Evolutionary conservation across 2,888 invertebrate species (phyloP).

Genomic region (Macrophya annulata): DNA sequence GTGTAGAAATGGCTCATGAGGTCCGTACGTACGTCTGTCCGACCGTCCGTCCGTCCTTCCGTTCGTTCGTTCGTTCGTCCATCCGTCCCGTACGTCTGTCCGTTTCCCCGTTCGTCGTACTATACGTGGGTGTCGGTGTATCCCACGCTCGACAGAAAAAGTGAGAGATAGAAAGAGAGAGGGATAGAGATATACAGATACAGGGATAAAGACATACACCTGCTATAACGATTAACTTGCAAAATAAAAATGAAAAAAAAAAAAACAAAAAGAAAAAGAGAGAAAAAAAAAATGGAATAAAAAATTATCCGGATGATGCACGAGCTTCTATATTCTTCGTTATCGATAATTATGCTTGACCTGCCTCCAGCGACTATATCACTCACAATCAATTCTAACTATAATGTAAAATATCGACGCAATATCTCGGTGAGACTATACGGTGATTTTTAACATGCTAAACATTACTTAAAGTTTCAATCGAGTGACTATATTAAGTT

Average conservation of each 20-base stretch:
- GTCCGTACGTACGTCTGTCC: slow-evolving; percentile 33
- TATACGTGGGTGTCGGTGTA: slow-evolving; percentile 68
- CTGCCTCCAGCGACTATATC: background rate
- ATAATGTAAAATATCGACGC: background rate
- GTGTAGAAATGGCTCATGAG: slow-evolving; percentile 42
- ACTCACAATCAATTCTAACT: background rate
- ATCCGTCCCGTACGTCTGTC: background rate
- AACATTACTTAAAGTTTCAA: background rate
- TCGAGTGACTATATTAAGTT: background rate
- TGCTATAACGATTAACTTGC: slow-evolving; percentile 73
- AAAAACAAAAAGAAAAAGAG: no score
- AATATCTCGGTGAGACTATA: background rate
- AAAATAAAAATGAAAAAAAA: slow-evolving; percentile 62
- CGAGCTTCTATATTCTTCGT: slow-evolving; percentile 22
- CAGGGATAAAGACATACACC: slow-evolving; percentile 63
- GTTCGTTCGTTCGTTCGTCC: background rate
- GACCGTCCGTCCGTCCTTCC: slow-evolving; percentile 13
- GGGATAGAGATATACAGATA: slow-evolving; percentile 64
- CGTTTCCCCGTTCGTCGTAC: background rate
- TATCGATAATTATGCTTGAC: slow-evolving; percentile 20
- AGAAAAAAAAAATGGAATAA: slow-evolving; percentile 62
- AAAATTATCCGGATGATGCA: slow-evolving; percentile 56
- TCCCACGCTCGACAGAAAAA: slow-evolving; percentile 75
- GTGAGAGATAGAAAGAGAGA: slow-evolving; percentile 62
- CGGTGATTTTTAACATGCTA: background rate